Base-by-base conservation (phyloP, 2,888 invertebrate genomes). In the Drosophila putrida region DNA sequence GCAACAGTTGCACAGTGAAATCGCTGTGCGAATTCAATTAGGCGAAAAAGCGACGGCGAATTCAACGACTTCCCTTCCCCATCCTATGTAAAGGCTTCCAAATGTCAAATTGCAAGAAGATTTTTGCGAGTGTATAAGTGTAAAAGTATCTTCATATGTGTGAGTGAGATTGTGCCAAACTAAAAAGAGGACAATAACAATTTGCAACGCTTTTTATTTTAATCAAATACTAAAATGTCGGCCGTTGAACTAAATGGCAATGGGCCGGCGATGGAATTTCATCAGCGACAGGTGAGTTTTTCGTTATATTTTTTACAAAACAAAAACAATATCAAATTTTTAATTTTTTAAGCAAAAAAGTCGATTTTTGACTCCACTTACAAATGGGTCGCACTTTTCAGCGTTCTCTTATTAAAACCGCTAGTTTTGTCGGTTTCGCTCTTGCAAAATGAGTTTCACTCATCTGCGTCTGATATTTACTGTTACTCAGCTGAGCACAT, bases 171-270 rank as follows among this genome's bases (percentile, higher is more conserved):
- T 43, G 64, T 62, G 62, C 60, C 65, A 65, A 71, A 68, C 15
- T 54, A 41, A 20, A 20, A 53, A 27, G 15, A 68, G n/a, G 58
- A 49, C 36, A 68, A 50, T 31, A 62, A 13, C 35, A 28, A 36
- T 27, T 47, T 65, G 27, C 27, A 47, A 50, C 36, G 55, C 43
- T 27, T 51, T 25, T 25, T 33, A 54, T 58, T 35, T 4, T 6
- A 27, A 27, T 28, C 20, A 53, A 43, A 59, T 59, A 71, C 6
- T 6, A 38, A 79, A 89, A 91, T 91, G 90, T 91, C 90, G 49
- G 80, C 89, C 64, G 78, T 90, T 67, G 91, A 90, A 71, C 73
- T 91, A 49, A 90, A 89, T 85, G 89, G 86, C 70, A 79, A 80
- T 74, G 80, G 82, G 71, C 81, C 90, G 39, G 76, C 75, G 41